Evolutionary conservation across 2,113 vertebrate genomes (phyloP), one percentile per base, ranked within the genome.

Genomic region (Ploceus nigricollis): DNA sequence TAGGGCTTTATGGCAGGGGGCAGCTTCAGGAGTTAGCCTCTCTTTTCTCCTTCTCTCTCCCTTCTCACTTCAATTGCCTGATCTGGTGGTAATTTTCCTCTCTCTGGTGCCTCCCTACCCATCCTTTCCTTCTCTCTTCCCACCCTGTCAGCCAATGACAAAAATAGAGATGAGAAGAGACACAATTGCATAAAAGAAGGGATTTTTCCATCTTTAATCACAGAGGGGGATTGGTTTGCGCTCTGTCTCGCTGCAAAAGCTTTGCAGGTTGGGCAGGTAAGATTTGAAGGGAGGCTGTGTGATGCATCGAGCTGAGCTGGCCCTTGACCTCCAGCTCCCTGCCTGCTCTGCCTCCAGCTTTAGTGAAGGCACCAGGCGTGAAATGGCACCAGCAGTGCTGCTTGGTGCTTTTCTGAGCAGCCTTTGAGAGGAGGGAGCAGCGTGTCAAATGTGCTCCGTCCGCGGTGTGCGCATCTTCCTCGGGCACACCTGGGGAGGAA

Each of bases 101-200:
- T 94, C 57, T 22, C 70, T 44, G 33, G 14, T 85, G 44, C 73
- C 57, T 90, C 88, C 61, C 61, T 82, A 65, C 48, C 57, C 75
- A 82, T 87, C 79, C 60, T 73, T 65, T 45, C 71, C 79, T 82
- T 60, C 81, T 66, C 35, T 79, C 42, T 94, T 69, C 95, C 94
- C 54, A 92, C 76, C 79, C 71, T 57, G 30, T 69, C 92, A 90
- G 48, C 85, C 94, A 86, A 65, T 24, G 70, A 94, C 82, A 82
- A 93, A 95, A 94, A 90, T 18, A 92, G 88, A 93, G 57, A 89
- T 15, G 72, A 70, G 72, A 89, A 83, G 65, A 94, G 76, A 42
- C 66, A 65, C 54, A 88, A 72, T 3, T 57, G 78, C 92, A 61
- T 73, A 35, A 61, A 94, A 90, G 42, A 82, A 83, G 63, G 66